Evolutionary conservation across 2,888 invertebrate genomes (phyloP).

Genomic region (Lissocephala sabroskyi): DNA sequence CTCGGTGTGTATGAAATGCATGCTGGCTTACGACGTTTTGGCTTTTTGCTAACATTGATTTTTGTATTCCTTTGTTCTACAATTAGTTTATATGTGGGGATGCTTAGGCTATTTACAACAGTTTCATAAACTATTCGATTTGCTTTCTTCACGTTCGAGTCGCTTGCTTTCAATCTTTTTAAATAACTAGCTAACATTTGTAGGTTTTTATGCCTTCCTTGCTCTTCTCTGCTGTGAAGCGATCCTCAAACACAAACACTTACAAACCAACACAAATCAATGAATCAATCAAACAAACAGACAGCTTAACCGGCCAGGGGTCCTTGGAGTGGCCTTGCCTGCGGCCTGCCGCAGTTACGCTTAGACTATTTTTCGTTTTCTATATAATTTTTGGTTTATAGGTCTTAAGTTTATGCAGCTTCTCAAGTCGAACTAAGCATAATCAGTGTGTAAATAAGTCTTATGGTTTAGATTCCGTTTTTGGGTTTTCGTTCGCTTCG

Average conservation of each 20-base stretch:
- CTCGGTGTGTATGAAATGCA: constrained; percentile 49
- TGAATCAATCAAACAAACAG: constrained; percentile 42
- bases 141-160: constrained; percentile 11
- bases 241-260: constrained; percentile 25
- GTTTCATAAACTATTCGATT: constrained; percentile 54
- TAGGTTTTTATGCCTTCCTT: constrained; percentile 16
- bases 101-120: constrained; percentile 53
- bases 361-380: constrained; percentile 28
- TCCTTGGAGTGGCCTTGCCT: constrained; percentile 13
- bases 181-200: constrained; percentile 63
- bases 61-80: constrained; percentile 22
- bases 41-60: constrained; percentile 29
- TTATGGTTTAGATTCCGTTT: constrained; percentile 43
- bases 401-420: constrained; percentile 19
- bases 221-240: no score
- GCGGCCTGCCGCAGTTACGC: constrained; percentile 48
- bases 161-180: constrained; percentile 32
- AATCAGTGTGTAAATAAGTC: constrained; percentile 66
- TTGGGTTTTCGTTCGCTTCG: constrained; percentile 5
- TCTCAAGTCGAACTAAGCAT: constrained; percentile 57
- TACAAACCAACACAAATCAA: constrained; percentile 38
- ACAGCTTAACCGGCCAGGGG: no score
- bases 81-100: constrained; percentile 26
- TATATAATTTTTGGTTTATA: constrained; percentile 21
- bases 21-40: constrained; percentile 62